Conservation (phyloP, 2,888 invertebrate genomes). For the Stenchaetothrips biformis region DNA sequence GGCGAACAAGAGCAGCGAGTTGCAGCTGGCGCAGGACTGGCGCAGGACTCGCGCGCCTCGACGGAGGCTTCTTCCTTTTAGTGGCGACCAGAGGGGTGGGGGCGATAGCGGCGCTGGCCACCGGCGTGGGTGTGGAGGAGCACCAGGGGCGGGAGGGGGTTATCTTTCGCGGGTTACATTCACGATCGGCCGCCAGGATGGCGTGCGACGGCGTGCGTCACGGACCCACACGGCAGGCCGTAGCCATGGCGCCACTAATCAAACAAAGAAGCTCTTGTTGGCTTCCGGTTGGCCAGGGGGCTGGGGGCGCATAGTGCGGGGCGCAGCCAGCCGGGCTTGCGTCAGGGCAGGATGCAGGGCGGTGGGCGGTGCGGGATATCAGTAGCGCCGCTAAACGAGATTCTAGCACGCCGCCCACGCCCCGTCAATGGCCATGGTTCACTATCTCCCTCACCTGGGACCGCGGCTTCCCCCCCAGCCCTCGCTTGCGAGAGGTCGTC, state of each 20-base stretch:
- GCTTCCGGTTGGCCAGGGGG: neutral
- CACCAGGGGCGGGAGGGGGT: neutral
- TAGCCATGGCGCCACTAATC: neutral
- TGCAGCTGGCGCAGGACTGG: neutral
- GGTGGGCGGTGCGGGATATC: neutral
- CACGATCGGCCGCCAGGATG: too few relatives aligned
- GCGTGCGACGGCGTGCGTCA: too few relatives aligned
- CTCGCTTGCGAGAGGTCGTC: neutral
- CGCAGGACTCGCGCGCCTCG: neutral
- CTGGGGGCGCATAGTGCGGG: too few relatives aligned
- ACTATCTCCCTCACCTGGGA: neutral
- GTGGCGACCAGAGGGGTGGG: neutral
- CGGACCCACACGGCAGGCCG: too few relatives aligned
- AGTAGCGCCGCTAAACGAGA: neutral
- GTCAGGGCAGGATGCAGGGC: neutral
- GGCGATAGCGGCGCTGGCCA: neutral
- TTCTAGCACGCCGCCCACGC: too few relatives aligned
- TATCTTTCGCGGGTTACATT: neutral
- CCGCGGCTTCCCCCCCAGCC: neutral
- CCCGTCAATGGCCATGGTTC: too few relatives aligned
- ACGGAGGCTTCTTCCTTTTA: neutral
- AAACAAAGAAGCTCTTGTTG: neutral
- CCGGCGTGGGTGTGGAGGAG: neutral
- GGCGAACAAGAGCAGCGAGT: neutral
- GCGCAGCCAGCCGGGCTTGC: neutral